Conservation (phyloP, 2,113 vertebrate species). For the Alces alces region DNA sequence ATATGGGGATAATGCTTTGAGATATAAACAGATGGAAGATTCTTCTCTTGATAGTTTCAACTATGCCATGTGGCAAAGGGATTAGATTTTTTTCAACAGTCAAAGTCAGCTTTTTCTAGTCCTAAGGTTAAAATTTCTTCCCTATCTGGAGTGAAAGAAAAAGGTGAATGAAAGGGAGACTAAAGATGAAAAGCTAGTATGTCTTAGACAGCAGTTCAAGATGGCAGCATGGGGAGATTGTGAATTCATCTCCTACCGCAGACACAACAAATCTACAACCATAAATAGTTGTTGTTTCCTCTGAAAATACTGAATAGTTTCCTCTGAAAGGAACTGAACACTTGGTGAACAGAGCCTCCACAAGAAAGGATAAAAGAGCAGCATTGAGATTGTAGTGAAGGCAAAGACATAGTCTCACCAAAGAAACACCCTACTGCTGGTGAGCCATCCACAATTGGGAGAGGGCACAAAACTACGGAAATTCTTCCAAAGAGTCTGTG, state of each 20-base stretch:
- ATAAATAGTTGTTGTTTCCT: neutral
- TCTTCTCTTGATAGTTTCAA: conserved; percentile 32
- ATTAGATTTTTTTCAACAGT: neutral
- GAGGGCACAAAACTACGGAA: neutral
- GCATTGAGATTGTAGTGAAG: neutral
- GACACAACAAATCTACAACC: neutral
- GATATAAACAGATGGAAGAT: conserved; percentile 6
- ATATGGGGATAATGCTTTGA: conserved; percentile 24
- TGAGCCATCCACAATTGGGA: neutral
- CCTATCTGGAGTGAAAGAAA: neutral
- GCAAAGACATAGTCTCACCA: neutral
- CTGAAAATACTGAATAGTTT: neutral
- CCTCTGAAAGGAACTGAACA: neutral
- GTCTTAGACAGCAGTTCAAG: neutral
- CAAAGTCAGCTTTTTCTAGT: neutral
- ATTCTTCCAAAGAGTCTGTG: neutral
- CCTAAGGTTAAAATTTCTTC: neutral
- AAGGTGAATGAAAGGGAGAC: neutral
- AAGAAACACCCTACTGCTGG: neutral
- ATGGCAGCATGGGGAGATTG: neutral
- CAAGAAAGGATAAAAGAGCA: neutral
- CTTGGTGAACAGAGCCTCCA: neutral
- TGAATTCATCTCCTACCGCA: neutral
- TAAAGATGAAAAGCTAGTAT: neutral
- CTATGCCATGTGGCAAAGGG: neutral